Percentiles rank a stretch among this genome's conserved stretches.
These are phyloP conservation scores for Tipula vernalis DNA, from an alignment of 2,888 invertebrate genomes.

Conservation along the genomic window DNA sequence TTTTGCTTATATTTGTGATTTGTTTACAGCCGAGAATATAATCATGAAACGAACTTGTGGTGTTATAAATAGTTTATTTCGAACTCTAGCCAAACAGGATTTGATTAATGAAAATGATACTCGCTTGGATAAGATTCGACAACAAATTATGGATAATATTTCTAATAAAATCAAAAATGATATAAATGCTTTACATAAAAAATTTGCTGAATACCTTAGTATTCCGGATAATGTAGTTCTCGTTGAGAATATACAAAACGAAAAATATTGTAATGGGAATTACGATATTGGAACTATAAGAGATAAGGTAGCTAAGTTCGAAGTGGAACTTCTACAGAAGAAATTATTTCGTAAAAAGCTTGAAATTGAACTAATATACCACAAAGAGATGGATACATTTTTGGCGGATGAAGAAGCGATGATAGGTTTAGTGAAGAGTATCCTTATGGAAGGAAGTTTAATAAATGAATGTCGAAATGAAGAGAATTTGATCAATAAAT, in stretches of 20 bases:
- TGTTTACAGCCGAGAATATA: neutral
- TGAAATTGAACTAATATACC: conserved; percentile 20
- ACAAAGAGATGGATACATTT: conserved; percentile 22
- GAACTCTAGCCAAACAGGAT: neutral
- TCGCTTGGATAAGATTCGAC: neutral
- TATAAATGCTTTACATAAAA: conserved; percentile 18
- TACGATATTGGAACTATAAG: conserved; percentile 15
- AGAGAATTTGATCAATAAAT: neutral
- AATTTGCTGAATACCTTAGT: conserved; percentile 24
- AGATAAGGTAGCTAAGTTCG: conserved; percentile 15
- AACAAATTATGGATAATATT: neutral
- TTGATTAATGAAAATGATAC: neutral
- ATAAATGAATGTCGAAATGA: neutral
- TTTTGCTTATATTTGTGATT: neutral
- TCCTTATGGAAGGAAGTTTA: neutral
- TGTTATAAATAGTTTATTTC: neutral
- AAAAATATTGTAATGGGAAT: conserved; percentile 16
- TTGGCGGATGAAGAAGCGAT: neutral
- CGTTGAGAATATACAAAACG: conserved; percentile 23
- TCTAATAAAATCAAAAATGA: conserved; percentile 12
- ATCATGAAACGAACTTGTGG: neutral
- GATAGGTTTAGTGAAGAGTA: neutral
- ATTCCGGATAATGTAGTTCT: conserved; percentile 27
- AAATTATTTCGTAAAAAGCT: conserved; percentile 16
- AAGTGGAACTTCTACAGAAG: neutral